phyloP scores from a whole-genome alignment of 2,113 vertebrate genomes.

The Phylloscopus whistleri region DNA sequence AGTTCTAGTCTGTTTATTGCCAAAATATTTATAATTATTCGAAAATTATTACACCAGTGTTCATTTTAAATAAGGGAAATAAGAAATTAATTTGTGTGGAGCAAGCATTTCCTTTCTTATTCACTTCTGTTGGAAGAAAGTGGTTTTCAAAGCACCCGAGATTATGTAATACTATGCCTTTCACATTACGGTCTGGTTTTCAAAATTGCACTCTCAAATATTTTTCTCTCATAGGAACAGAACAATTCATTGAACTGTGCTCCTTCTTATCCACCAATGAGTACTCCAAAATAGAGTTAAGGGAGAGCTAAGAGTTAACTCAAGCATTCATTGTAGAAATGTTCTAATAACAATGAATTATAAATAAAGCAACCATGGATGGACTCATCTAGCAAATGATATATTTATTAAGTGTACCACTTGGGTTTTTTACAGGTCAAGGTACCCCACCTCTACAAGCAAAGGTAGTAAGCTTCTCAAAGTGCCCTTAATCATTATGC shows the following conservation, averaged over 20 bases:
- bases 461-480: conserved; percentile 57
- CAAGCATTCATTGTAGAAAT: conserved; percentile 10
- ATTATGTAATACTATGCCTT: not conserved
- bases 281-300: not conserved
- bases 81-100: not conserved
- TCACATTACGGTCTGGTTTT: not conserved
- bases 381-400: not conserved
- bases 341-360: conserved; percentile 6
- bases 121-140: not conserved
- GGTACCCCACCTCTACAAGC: conserved; percentile 38
- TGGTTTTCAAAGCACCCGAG: conserved; percentile 31
- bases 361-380: not conserved
- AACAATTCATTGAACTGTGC: not conserved
- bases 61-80: not conserved
- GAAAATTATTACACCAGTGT: not conserved
- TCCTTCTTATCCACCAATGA: not conserved
- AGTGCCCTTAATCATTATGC: conserved; percentile 56
- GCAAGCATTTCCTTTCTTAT: not conserved
- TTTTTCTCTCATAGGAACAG: not conserved
- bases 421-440: conserved; percentile 42
- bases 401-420: conserved; percentile 68
- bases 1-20: not conserved
- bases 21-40: not conserved
- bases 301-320: not conserved
- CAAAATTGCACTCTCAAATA: not conserved